phyloP scores from a whole-genome alignment of 2,888 invertebrate species.

The Andrena minutula region DNA sequence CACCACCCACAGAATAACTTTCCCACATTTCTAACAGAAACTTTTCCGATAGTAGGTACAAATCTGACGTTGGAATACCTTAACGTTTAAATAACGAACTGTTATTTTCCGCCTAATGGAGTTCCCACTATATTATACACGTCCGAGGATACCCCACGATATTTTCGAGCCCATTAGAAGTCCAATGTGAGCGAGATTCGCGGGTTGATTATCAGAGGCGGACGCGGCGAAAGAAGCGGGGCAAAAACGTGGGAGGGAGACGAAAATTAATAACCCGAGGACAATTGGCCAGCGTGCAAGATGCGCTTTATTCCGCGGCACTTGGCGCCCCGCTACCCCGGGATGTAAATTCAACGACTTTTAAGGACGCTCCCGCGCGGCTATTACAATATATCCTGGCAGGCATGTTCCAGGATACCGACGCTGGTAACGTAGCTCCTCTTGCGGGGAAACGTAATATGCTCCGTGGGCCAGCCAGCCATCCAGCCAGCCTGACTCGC shows the following conservation, averaged over 20 bases:
- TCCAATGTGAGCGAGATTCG: background rate
- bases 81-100: too few relatives aligned
- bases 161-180: background rate
- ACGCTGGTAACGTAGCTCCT: conserved; percentile 28
- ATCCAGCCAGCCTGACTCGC: conserved; percentile 13
- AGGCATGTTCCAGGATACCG: conserved; percentile 33
- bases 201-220: conserved; percentile 12
- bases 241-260: conserved; percentile 9
- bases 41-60: too few relatives aligned
- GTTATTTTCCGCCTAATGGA: too few relatives aligned
- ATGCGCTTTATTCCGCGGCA: conserved; percentile 51
- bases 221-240: background rate
- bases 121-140: too few relatives aligned
- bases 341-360: conserved; percentile 67
- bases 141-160: background rate
- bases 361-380: conserved; percentile 50
- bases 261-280: conserved; percentile 73
- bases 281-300: conserved; percentile 67
- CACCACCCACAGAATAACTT: too few relatives aligned
- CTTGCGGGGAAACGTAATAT: conserved; percentile 56
- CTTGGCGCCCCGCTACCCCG: conserved; percentile 41
- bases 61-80: too few relatives aligned
- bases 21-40: too few relatives aligned
- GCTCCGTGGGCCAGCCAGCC: conserved; percentile 45
- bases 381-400: conserved; percentile 66